phyloP scores from a whole-genome alignment of 2,113 vertebrate species.

The Ammospiza nelsoni region DNA sequence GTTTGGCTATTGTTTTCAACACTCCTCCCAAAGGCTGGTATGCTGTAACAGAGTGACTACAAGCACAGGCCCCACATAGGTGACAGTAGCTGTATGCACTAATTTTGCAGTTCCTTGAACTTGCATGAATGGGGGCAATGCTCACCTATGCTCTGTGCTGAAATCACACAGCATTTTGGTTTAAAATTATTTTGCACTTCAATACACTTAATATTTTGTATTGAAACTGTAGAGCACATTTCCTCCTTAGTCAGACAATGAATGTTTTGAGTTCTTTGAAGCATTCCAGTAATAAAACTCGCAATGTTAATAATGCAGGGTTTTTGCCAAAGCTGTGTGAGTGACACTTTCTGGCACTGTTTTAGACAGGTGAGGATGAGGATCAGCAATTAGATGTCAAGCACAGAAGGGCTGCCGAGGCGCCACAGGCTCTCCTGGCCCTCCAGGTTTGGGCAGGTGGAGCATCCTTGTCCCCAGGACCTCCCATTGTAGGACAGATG shows the following conservation, averaged over 20 bases:
- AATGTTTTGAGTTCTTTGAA: background rate
- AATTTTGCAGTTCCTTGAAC: background rate
- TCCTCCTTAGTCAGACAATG: background rate
- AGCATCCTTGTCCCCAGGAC: background rate
- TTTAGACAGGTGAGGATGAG: background rate
- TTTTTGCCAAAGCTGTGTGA: background rate
- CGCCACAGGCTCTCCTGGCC: background rate
- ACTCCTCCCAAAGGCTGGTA: background rate
- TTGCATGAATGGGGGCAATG: background rate
- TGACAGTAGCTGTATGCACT: background rate
- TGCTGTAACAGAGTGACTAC: background rate
- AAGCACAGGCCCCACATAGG: background rate
- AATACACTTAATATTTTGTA: background rate
- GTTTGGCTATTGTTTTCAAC: constrained; percentile 15
- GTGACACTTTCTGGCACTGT: background rate
- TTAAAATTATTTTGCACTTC: background rate
- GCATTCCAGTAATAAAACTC: background rate
- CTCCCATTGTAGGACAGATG: background rate
- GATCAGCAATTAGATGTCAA: background rate
- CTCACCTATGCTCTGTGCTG: background rate
- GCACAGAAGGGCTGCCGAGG: background rate
- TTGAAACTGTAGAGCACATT: background rate
- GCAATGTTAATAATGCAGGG: background rate
- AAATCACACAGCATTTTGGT: background rate
- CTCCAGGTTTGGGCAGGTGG: background rate